Conservation (phyloP, 2,797 vertebrate genomes). For the Fistularia commersonii region DNA sequence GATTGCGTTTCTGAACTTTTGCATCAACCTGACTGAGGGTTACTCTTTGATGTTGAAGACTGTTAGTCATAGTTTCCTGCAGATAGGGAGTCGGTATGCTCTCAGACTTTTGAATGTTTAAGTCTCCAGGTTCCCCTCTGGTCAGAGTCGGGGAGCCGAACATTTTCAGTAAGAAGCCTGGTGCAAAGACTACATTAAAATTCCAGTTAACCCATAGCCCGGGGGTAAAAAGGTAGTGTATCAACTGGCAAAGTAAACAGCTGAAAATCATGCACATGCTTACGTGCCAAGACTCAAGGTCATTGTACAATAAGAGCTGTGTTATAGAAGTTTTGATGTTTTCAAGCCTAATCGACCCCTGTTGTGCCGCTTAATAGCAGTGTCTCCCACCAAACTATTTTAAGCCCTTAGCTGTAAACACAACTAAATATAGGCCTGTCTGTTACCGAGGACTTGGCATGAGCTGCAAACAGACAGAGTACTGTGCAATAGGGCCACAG, state of each 20-base stretch:
- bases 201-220: constrained; percentile 15
- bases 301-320: constrained; percentile 27
- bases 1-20: constrained; percentile 17
- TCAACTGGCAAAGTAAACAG: constrained; percentile 16
- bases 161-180: constrained; percentile 22
- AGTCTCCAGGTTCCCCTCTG: constrained; percentile 25
- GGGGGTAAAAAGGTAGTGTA: constrained; percentile 20
- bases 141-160: constrained; percentile 23
- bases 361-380: constrained; percentile 41
- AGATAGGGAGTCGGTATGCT: constrained; percentile 5
- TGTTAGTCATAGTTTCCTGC: constrained; percentile 49
- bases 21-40: constrained; percentile 19
- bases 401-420: constrained; percentile 53
- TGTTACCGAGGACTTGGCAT: constrained; percentile 62
- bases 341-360: constrained; percentile 27
- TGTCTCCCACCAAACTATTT: constrained; percentile 65
- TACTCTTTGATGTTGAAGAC: constrained; percentile 36
- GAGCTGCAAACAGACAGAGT: constrained; percentile 59
- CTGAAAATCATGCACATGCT: constrained; percentile 26
- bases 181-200: constrained; percentile 24
- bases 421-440: constrained; percentile 73
- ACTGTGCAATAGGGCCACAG: constrained; percentile 66
- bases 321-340: constrained; percentile 29
- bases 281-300: constrained; percentile 17
- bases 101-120: constrained; percentile 3